These are phyloP conservation scores for Plusia festucae DNA, from an alignment of 2,888 invertebrate genomes.

Conservation along the genomic window DNA sequence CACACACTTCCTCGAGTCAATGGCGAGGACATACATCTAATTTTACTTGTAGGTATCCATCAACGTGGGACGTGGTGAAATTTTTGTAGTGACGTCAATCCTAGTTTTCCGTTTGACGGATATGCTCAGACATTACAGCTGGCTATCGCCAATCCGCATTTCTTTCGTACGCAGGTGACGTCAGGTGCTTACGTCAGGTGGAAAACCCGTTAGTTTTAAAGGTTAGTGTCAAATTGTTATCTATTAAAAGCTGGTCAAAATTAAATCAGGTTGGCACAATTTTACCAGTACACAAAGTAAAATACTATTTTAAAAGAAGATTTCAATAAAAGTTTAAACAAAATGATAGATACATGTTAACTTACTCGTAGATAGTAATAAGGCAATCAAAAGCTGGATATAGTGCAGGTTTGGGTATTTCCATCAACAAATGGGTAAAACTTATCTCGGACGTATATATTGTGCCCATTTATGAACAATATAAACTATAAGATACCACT, in stretches of 20 bases:
- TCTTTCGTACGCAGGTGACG: constrained; percentile 64
- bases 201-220: constrained; percentile 15
- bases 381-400: too few relatives aligned
- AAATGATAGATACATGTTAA: too few relatives aligned
- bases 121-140: constrained; percentile 64
- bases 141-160: constrained; percentile 69
- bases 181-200: constrained; percentile 62
- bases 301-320: too few relatives aligned
- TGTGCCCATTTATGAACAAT: too few relatives aligned
- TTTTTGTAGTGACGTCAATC: constrained; percentile 69
- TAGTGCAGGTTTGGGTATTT: too few relatives aligned
- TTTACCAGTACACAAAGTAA: not conserved
- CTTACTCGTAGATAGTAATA: too few relatives aligned
- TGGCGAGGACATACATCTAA: constrained; percentile 85
- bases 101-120: constrained; percentile 52
- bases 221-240: not conserved
- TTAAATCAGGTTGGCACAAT: not conserved
- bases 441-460: not conserved
- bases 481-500: not conserved
- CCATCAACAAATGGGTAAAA: too few relatives aligned
- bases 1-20: constrained; percentile 85
- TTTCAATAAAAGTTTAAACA: too few relatives aligned
- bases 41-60: constrained; percentile 77
- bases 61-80: constrained; percentile 67
- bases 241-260: not conserved